Base-by-base conservation (phyloP, 1,140 invertebrate genomes). In the Ostrea edulis region DNA sequence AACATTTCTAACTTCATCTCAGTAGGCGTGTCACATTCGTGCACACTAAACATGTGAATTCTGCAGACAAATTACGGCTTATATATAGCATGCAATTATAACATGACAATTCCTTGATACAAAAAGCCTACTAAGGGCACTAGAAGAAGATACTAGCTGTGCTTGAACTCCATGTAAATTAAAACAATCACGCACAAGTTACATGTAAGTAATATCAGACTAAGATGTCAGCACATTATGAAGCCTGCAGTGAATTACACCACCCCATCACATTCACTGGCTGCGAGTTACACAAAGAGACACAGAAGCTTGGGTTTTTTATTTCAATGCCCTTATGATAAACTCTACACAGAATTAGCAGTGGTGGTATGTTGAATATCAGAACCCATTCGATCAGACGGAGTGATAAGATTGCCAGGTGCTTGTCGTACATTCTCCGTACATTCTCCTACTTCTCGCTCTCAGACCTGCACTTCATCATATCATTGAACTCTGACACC, bases 1-100 rank as follows among this genome's bases (percentile, higher is more conserved):
- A 62, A 62, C n/a, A 62, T 17, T 62, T 62, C 1, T 62, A 20
- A 20, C n/a, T 62, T 9, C 14, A 11, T 71, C 29, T 71, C 68
- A 11, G 29, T n/a, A n/a, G n/a, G n/a, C n/a, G 14, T 17, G 68
- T 77, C 68, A 77, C 68, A 77, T 77, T 77, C 11, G 0, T 25
- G 29, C 68, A 35, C 25, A 25, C 68, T 29, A 29, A 22, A 29
- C 22, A 35, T 20, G 14, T 77, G 29, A 77, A 29, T 35, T 29
- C 25, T 77, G 22, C 22, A 14, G 29, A 25, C 68, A 77, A 71
- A 77, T 77, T 12, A 77, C 3, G 9, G 25, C 68, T 29, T 29
- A 77, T 77, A 77, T 14, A 77, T 77, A 77, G 68, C 68, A 77
- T 77, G n/a, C 68, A 77, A 77, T 77, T 77, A 77, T 35, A 77